A percentile compares a stretch with the other conserved stretches of the same genome.
Evolutionary conservation across 2,888 invertebrate species (phyloP).

Genomic region (Epistrophella euchroma): DNA sequence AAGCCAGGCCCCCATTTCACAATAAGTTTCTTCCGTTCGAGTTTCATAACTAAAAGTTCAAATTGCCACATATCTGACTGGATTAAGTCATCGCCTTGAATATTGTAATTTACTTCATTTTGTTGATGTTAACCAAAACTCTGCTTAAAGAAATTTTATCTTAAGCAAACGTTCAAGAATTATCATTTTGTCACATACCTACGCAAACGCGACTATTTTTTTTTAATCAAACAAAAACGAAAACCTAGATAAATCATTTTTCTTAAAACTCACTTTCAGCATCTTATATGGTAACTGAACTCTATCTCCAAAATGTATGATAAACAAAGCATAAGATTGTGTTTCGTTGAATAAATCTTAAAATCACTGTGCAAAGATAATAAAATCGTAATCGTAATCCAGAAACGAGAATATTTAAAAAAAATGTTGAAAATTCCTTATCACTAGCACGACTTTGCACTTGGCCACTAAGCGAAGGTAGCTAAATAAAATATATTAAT

Average conservation of each 20-base stretch:
- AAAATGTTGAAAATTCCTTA: constrained; percentile 20
- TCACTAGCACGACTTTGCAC: constrained; percentile 19
- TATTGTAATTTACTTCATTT: neutral
- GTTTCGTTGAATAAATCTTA: neutral
- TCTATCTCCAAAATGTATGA: neutral
- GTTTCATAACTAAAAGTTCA: too few relatives aligned
- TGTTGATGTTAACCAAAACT: neutral
- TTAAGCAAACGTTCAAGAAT: neutral
- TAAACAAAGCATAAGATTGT: neutral
- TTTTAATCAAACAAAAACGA: neutral
- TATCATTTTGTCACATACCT: neutral
- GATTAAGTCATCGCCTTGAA: too few relatives aligned
- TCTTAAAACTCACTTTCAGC: neutral
- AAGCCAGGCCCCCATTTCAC: too few relatives aligned
- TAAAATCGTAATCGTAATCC: neutral
- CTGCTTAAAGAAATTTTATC: neutral
- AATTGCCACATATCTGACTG: too few relatives aligned
- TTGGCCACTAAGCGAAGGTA: constrained; percentile 9
- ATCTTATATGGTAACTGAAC: neutral
- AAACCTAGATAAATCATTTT: neutral
- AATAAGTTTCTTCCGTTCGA: too few relatives aligned
- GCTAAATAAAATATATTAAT: neutral
- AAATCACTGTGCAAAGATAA: constrained; percentile 11
- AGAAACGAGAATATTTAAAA: neutral
- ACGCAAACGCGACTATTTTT: neutral